Evolutionary conservation across 2,113 vertebrate species (phyloP).

Genomic region (Amia ocellicauda): DNA sequence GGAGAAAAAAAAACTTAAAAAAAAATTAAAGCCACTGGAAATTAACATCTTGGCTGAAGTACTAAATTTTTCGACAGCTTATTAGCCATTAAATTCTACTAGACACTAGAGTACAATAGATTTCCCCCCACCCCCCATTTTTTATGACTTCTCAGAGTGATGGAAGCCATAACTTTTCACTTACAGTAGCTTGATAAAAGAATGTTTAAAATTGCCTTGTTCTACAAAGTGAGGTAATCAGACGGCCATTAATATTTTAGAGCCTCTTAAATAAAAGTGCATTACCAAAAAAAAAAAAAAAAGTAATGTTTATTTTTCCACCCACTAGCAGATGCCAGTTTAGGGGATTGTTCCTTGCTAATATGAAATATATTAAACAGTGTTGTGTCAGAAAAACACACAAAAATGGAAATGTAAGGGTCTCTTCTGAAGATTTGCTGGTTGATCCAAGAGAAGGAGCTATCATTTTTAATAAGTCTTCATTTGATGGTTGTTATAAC

Average conservation of each 20-base stretch:
- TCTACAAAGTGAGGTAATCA: neutral
- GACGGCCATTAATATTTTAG: neutral
- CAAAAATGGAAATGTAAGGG: constrained; percentile 5
- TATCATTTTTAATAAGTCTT: constrained; percentile 56
- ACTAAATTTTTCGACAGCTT: constrained; percentile 13
- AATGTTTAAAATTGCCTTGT: too few relatives aligned
- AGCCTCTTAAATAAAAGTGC: neutral
- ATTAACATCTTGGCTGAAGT: neutral
- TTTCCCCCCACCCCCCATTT: too few relatives aligned
- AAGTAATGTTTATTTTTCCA: too few relatives aligned
- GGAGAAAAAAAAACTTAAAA: neutral
- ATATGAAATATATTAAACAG: too few relatives aligned
- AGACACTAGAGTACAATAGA: constrained; percentile 3
- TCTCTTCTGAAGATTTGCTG: constrained; percentile 55
- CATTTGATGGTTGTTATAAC: constrained; percentile 51
- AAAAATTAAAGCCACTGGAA: too few relatives aligned
- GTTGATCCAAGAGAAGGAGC: constrained; percentile 46
- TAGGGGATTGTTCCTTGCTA: too few relatives aligned
- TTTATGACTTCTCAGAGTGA: too few relatives aligned
- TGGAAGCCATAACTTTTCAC: too few relatives aligned
- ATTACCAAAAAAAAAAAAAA: too few relatives aligned
- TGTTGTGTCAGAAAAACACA: too few relatives aligned
- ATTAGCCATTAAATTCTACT: neutral
- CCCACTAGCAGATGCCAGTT: neutral
- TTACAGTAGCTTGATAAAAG: too few relatives aligned